phyloP scores from a whole-genome alignment of 1,140 invertebrate genomes.

The Acromyrmex heyeri region DNA sequence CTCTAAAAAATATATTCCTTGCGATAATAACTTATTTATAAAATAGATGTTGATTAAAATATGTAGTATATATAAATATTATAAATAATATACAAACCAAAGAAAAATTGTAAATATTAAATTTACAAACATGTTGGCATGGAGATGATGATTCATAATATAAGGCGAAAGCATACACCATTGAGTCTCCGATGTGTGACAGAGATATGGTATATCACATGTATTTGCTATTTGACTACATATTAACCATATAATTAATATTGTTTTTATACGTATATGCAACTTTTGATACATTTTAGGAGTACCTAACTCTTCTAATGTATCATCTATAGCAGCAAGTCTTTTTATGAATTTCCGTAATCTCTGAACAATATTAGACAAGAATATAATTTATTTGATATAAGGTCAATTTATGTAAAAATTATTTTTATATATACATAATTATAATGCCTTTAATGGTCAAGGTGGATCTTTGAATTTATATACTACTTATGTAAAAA shows the following conservation, averaged over 20 bases:
- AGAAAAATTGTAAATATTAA: neutral
- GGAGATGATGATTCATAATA: neutral
- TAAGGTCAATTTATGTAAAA: neutral
- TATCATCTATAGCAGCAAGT: conserved; percentile 31
- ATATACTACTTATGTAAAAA: too few species aligned
- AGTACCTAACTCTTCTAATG: conserved; percentile 31
- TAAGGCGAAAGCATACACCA: neutral
- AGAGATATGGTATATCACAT: neutral
- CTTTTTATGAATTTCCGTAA: neutral
- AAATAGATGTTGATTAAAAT: too few species aligned
- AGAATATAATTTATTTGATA: neutral
- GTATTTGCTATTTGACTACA: neutral
- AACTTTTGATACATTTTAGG: conserved; percentile 16
- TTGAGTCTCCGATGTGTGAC: neutral
- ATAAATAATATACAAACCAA: neutral
- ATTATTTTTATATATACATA: too few species aligned
- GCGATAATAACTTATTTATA: neutral
- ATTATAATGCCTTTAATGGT: too few species aligned
- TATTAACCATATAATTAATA: conserved; percentile 11
- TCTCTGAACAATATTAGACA: conserved; percentile 4
- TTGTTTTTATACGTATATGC: neutral
- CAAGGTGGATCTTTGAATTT: too few species aligned
- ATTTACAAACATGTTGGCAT: neutral
- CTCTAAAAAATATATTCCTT: neutral
- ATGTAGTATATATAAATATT: too few species aligned